phyloP scores from a whole-genome alignment of 1,140 invertebrate genomes.

The Colletes latitarsis region DNA sequence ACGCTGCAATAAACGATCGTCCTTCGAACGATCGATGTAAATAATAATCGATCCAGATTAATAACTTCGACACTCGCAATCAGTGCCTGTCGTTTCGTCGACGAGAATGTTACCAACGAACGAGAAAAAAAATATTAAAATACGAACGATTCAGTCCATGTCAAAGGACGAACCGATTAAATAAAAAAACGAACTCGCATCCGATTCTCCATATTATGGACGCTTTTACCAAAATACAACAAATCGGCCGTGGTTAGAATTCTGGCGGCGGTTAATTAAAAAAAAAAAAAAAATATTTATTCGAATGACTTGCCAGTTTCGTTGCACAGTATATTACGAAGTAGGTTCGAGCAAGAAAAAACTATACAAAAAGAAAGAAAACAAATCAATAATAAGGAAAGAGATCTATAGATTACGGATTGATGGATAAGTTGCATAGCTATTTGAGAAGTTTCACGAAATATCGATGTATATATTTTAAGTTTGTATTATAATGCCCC shows the following conservation, averaged over 20 bases:
- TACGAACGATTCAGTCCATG: slow-evolving; percentile 4
- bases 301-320: slow-evolving; percentile 76
- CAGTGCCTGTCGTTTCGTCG: slow-evolving; percentile 46
- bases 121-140: not conserved
- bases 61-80: slow-evolving; percentile 48
- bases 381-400: slow-evolving; percentile 62
- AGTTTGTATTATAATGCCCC: slow-evolving; percentile 79
- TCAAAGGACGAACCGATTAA: slow-evolving; percentile 23
- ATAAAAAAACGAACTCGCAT: slow-evolving; percentile 43
- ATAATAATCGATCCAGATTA: slow-evolving; percentile 27
- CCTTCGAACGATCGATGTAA: slow-evolving; percentile 15
- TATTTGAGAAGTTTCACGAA: slow-evolving; percentile 74
- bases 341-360: slow-evolving; percentile 51
- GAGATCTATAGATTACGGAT: slow-evolving; percentile 74
- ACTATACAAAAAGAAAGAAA: slow-evolving; percentile 51
- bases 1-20: slow-evolving; percentile 9
- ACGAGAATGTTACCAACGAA: slow-evolving; percentile 1
- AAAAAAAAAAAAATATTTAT: slow-evolving; percentile 69
- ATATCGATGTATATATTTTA: slow-evolving; percentile 81
- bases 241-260: slow-evolving; percentile 26
- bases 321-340: slow-evolving; percentile 69
- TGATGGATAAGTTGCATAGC: slow-evolving; percentile 74
- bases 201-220: slow-evolving; percentile 64
- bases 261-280: slow-evolving; percentile 56
- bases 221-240: slow-evolving; percentile 63